Base-by-base conservation (phyloP, 2,113 vertebrate species). In the Passerina amoena region DNA sequence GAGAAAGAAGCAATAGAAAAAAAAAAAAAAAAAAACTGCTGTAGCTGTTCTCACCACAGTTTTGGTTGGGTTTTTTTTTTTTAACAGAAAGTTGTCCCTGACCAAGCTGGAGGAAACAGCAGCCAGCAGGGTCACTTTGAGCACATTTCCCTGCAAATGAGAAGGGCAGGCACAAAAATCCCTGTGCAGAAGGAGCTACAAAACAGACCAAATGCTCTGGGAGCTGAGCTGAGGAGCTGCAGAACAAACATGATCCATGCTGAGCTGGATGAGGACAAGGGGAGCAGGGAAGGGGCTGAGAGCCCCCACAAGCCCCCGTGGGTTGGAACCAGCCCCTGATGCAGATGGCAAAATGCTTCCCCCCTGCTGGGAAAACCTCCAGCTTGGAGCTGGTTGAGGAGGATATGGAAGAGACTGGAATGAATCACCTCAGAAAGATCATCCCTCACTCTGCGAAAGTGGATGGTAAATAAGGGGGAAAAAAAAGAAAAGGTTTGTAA, bases 361-460 rank as follows among this genome's bases (percentile, higher is more conserved):
- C 88, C 65, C 90, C 53, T 20, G 64, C 90, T 95, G 90, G 90
- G 91, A 82, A 82, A 66, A 37, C 38, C 92, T 94, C 94, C 95
- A 96, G 44, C 68, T 63, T 27, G 66, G 82, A 92, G 95, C 90
- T 70, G 88, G 31, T 42, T 47, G 31, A 33, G 69, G 63, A 54
- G 76, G 72, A 86, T 27, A 56, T 33, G 80, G 78, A 72, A 92
- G 93, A 91, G 51, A 91, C 54, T 40, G 47, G 38, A 56, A 88
- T 94, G 84, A 95, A 95, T 94, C 94, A 94, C 76, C 72, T 63
- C 22, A 42, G 42, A 60, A 86, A 92, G 81, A 96, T 92, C 81
- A 86, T 23, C 70, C 91, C 70, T 88, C 82, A 18, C 60, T 42
- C 15, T 15, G 77, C 5, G 14, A 17, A 69, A 92, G 61, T 18